These are phyloP conservation scores for Ivindomyrus marchei DNA, from an alignment of 2,113 vertebrate genomes.

Conservation along the genomic window DNA sequence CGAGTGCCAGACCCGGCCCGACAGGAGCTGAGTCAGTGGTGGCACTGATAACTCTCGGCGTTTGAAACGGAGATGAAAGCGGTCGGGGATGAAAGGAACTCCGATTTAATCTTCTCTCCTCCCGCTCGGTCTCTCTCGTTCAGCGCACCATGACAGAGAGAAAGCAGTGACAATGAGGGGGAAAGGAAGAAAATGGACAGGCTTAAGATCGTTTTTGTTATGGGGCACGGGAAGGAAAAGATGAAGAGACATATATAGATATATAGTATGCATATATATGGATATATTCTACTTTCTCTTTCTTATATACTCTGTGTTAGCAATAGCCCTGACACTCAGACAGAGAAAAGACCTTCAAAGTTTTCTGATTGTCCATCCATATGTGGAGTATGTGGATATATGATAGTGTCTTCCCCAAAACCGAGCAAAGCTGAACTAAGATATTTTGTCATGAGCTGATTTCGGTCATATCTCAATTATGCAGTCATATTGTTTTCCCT, in stretches of 20 bases:
- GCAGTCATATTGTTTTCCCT: background rate
- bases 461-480: background rate
- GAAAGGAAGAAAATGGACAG: constrained; percentile 47
- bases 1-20: constrained; percentile 26
- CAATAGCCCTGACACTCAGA: background rate
- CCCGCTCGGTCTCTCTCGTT: constrained; percentile 64
- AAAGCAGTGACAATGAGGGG: background rate
- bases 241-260: constrained; percentile 70
- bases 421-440: background rate
- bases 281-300: constrained; percentile 44
- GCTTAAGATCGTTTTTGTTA: constrained; percentile 81
- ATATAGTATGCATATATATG: constrained; percentile 1
- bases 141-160: constrained; percentile 56
- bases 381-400: background rate
- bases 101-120: constrained; percentile 85
- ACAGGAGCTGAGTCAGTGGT: constrained; percentile 38
- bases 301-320: constrained; percentile 27
- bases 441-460: background rate
- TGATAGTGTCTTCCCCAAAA: background rate
- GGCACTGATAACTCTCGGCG: constrained; percentile 52
- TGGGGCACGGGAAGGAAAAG: constrained; percentile 58
- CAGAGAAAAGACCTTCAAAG: background rate
- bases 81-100: constrained; percentile 80
- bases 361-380: background rate
- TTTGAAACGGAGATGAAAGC: constrained; percentile 63